Evolutionary conservation across 1,140 invertebrate species (phyloP), one percentile per base, ranked within the genome.

Genomic region (Plectrocnemia conspersa): DNA sequence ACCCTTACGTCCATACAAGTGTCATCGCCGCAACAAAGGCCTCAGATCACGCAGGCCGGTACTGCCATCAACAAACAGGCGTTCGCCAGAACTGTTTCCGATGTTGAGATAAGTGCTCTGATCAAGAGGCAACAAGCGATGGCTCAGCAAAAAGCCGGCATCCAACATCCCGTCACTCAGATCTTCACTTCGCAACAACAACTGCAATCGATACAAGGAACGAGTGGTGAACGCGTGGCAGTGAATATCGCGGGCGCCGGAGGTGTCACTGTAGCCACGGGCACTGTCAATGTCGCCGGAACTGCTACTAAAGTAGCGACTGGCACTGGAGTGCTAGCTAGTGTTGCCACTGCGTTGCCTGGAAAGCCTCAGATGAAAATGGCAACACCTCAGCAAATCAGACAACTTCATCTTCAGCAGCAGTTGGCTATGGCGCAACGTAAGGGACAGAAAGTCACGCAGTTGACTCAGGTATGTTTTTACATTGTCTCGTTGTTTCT

Each of bases 371-470:
- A 44, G 66, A 76, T 22, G 78, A 82, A 65, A 76, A 73, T 81
- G 48, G 73, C 79, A 0, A 81, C 79, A 19, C 70, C 76, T 3
- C 77, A 83, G 58, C 84, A 88, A 59, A 75, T 88, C 27, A 72
- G 84, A 2, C 82, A 86, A 24, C 60, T 87, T 35, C 77, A 83
- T n/a, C 63, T 87, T 21, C 84, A 85, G 49, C 81, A 85, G 44
- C 82, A 86, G 44, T 66, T 85, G 1, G 58, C 83, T 22, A 67
- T 77, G 0, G 80, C 82, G n/a, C 71, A 82, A 50, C 56, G 83
- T 1, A 74, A 79, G 10, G 72, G 72, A 0, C 81, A 79, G 52
- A 83, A 83, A 61, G 79, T 82, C 49, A 72, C 80, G 0, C 79
- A 82, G 48, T 58, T 79, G n/a, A 70, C 75, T 36, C 77, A 81